These are phyloP conservation scores for Cuculus canorus DNA, from an alignment of 2,797 vertebrate genomes.

Conservation along the genomic window DNA sequence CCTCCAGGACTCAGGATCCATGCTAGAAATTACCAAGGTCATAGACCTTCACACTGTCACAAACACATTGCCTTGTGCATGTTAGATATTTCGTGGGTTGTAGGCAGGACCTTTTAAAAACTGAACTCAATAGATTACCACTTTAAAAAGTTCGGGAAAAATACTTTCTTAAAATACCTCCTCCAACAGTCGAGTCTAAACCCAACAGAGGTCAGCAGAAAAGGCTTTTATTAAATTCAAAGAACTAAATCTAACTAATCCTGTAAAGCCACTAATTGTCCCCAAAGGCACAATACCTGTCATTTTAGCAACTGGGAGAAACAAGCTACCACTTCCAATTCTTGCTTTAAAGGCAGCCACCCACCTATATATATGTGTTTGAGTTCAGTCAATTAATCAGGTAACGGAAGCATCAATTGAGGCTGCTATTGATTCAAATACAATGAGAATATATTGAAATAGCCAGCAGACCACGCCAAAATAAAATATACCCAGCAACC, in stretches of 20 bases:
- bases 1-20: not conserved
- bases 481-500: not conserved
- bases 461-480: not conserved
- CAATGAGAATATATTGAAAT: not conserved
- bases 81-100: not conserved
- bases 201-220: not conserved
- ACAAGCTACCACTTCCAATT: not conserved
- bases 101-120: not conserved
- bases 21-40: not conserved
- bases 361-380: not conserved
- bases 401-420: not conserved
- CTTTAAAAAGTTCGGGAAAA: not conserved
- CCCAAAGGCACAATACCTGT: not conserved
- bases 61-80: fast-evolving
- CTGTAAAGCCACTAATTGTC: not conserved
- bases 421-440: not conserved
- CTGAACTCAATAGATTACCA: not conserved
- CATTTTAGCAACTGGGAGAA: not conserved
- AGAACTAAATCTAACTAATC: not conserved
- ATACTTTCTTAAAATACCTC: not conserved
- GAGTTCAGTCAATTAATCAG: not conserved
- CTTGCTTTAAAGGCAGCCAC: not conserved
- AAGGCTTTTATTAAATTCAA: not conserved
- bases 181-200: not conserved
- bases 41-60: not conserved